Evolutionary conservation across 2,113 vertebrate species (phyloP).

Genomic region (Monarcha castaneiventris): DNA sequence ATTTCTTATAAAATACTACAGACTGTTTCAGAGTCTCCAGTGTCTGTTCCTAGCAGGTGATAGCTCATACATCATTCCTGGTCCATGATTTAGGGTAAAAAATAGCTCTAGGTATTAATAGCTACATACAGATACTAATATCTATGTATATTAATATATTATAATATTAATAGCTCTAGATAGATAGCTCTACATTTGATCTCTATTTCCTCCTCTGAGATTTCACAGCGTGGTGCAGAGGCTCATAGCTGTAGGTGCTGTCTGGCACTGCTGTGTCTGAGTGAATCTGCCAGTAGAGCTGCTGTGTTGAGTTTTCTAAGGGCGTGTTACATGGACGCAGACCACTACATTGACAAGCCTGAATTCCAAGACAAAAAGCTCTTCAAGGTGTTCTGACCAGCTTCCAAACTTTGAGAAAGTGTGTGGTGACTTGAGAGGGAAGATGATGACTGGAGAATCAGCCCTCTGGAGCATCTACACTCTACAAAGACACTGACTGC

Average conservation of each 20-base stretch:
- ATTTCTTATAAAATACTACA: too few relatives aligned
- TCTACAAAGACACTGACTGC: not conserved
- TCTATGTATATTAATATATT: not conserved
- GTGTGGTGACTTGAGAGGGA: not conserved
- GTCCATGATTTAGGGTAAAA: not conserved
- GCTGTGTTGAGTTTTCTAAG: not conserved
- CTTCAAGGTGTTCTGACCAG: not conserved
- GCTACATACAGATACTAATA: not conserved
- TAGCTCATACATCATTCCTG: not conserved
- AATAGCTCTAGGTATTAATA: not conserved
- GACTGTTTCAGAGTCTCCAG: not conserved
- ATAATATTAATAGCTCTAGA: not conserved
- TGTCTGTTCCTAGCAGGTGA: not conserved
- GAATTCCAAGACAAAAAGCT: not conserved
- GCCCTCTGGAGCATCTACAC: not conserved
- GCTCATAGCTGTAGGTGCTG: fast-evolving
- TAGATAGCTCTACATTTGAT: not conserved
- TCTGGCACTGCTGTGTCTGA: not conserved
- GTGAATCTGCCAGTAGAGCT: not conserved
- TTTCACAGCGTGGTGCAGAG: not conserved
- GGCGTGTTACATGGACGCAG: not conserved
- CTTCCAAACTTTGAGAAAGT: not conserved
- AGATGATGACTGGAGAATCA: not conserved
- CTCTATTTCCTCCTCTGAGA: not conserved
- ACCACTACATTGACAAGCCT: not conserved